Conservation (phyloP, 2,797 vertebrate genomes). For the Enoplosus armatus region DNA sequence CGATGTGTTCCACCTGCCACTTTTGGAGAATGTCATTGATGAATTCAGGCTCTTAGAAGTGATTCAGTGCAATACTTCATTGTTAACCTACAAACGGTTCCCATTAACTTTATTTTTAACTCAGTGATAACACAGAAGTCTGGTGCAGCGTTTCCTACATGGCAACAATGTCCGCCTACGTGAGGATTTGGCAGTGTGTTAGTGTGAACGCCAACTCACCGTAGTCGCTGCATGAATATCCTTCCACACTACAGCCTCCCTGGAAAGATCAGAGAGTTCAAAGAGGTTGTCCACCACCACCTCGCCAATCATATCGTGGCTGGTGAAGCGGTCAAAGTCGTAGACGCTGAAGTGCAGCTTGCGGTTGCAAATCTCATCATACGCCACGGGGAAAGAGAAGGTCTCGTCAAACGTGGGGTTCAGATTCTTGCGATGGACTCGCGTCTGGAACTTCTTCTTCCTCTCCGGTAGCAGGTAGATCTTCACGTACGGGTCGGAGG, state of each 20-base stretch:
- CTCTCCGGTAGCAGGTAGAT: constrained; percentile 98
- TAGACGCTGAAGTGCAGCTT: constrained; percentile 98
- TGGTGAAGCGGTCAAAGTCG: constrained; percentile 99
- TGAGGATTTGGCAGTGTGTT: constrained; percentile 7
- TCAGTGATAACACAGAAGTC: neutral
- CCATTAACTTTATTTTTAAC: too few relatives aligned
- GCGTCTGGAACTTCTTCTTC: constrained; percentile 99
- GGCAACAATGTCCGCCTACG: neutral
- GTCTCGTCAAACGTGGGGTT: constrained; percentile 95
- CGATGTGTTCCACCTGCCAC: constrained; percentile 54
- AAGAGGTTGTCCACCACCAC: constrained; percentile 99
- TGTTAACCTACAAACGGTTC: too few relatives aligned
- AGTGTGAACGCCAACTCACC: constrained; percentile 86
- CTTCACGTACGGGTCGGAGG: constrained; percentile 98
- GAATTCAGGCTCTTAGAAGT: constrained; percentile 34
- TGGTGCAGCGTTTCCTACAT: neutral
- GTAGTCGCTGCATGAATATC: constrained; percentile 95
- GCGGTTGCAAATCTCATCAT: constrained; percentile 94
- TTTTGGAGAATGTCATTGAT: constrained; percentile 27
- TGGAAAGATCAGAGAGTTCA: constrained; percentile 97
- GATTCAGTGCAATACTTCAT: constrained; percentile 35
- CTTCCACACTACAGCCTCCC: constrained; percentile 97
- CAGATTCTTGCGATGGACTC: constrained; percentile 97
- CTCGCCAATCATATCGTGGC: constrained; percentile 99
- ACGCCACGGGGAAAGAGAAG: constrained; percentile 94